Evolutionary conservation across 2,113 vertebrate genomes (phyloP), one percentile per base, ranked within the genome.

Genomic region (Apaloderma vittatum): DNA sequence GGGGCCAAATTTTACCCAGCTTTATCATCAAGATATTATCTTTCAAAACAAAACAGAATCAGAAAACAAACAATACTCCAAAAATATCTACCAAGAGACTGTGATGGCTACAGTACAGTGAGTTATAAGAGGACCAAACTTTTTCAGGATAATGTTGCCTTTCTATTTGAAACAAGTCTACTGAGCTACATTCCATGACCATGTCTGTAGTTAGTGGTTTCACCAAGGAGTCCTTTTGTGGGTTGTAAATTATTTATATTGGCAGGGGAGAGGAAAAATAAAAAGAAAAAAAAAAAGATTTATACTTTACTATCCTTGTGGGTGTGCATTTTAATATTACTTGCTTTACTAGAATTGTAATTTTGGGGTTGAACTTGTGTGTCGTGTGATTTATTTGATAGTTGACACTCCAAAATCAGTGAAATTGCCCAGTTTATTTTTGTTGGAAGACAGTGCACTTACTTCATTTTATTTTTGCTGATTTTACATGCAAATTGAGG

Each of bases 91-190:
- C 65, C 86, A 97, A 97, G 66, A 97, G 95, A 98, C 97, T 95
- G 87, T 91, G 97, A 91, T 95, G 94, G 97, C 92, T 98, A 97
- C 95, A 96, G 96, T 97, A 92, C 93, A 97, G 96, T 97, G 95
- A 98, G 97, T 97, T 90, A 59, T 83, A 95, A 96, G 92, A 98
- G 98, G 98, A 99, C 98, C 99, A 99, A 98, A 98, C 94, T 92
- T 97, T 98, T 98, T 98, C 93, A 97, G 97, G 97, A 96, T 98
- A 97, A 97, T 93, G 96, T 98, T 98, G 98, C 98, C 98, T 99
- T 98, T 98, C 58, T 98, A 96, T 98, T 97, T 93, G 96, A 98
- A 98, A 98, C 86, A 97, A 97, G 96, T 97, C 95, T 98, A 98
- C 97, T 98, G 97, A 98, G 96, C 97, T 98, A 98, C 97, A 98